phyloP scores from a whole-genome alignment of 2,797 vertebrate genomes.

The Amblyraja radiata region DNA sequence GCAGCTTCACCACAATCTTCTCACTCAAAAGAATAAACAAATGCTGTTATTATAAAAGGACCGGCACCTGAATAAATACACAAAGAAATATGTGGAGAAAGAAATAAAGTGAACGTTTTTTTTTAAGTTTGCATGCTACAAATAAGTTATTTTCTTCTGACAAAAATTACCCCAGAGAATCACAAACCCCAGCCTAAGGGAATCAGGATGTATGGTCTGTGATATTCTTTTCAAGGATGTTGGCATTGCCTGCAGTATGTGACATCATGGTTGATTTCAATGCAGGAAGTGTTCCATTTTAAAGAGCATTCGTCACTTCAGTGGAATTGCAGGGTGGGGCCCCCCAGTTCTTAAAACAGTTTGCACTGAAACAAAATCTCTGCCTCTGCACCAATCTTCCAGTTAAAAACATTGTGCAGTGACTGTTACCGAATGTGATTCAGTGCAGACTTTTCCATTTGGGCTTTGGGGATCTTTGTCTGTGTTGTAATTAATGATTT shows the following conservation, averaged over 20 bases:
- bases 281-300: slow-evolving; percentile 34
- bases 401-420: neutral
- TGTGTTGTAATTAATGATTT: neutral
- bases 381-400: neutral
- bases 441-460: neutral
- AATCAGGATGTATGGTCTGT: neutral
- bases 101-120: neutral
- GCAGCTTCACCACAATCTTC: slow-evolving; percentile 4
- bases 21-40: slow-evolving; percentile 1
- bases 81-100: neutral
- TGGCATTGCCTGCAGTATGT: neutral
- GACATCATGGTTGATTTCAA: slow-evolving; percentile 36
- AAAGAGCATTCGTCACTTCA: slow-evolving; percentile 2
- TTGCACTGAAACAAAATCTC: neutral
- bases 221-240: slow-evolving; percentile 21
- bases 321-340: slow-evolving; percentile 21
- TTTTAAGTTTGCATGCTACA: neutral
- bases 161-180: neutral
- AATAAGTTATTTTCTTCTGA: neutral
- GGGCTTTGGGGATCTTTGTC: neutral
- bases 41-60: slow-evolving; percentile 1
- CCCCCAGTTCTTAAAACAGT: slow-evolving; percentile 17
- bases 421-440: neutral
- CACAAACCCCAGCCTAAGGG: neutral
- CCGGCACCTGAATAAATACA: slow-evolving; percentile 18